Percentiles rank a stretch among this genome's conserved stretches.
phyloP scores from a whole-genome alignment of 2,113 vertebrate species.

The human (Homo sapiens) region DNA sequence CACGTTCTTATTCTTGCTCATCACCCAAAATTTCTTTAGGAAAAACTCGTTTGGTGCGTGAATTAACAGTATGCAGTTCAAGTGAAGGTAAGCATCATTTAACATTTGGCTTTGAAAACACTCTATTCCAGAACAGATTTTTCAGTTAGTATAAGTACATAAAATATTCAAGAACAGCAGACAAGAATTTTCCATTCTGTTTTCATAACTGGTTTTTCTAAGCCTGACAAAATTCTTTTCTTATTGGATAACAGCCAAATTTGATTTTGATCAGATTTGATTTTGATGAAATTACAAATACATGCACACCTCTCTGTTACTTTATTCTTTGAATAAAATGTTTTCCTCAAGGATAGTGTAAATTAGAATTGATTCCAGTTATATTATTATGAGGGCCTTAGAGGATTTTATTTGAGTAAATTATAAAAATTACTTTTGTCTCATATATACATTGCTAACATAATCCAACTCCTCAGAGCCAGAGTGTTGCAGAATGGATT shows the following conservation, averaged over 20 bases:
- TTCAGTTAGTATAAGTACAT: neutral
- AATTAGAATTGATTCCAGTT: neutral
- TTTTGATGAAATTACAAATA: constrained; percentile 41
- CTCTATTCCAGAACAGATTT: neutral
- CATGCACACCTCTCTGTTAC: neutral
- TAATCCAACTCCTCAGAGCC: neutral
- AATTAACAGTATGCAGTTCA: constrained; percentile 80
- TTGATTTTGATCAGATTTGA: neutral
- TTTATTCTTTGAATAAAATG: constrained; percentile 32
- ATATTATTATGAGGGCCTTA: neutral
- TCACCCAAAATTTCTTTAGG: constrained; percentile 90
- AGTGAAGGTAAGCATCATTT: constrained; percentile 87
- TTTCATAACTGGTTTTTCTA: neutral
- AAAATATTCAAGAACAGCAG: neutral
- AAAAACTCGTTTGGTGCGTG: constrained; percentile 80
- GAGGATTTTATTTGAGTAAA: constrained; percentile 34
- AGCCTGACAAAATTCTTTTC: neutral
- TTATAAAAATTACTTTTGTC: constrained; percentile 32
- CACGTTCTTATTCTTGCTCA: constrained; percentile 96
- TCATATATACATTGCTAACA: neutral
- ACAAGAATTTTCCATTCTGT: neutral
- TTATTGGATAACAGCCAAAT: neutral
- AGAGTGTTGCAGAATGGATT: neutral
- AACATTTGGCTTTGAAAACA: neutral
- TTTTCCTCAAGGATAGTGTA: neutral